phyloP scores from a whole-genome alignment of 1,140 invertebrate genomes.

The Hirudo medicinalis region DNA sequence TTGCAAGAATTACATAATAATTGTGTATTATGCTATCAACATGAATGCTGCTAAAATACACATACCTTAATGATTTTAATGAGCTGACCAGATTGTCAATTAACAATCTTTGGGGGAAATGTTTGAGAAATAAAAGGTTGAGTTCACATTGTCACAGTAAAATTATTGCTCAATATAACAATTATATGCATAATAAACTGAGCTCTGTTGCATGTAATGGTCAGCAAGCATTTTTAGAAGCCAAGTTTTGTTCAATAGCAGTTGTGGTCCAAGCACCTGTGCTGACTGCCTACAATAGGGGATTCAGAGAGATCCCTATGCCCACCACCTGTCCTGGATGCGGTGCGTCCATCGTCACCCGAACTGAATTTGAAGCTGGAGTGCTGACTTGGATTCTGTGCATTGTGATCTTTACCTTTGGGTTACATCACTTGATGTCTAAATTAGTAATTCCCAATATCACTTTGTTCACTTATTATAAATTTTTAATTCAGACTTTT shows the following conservation, averaged over 20 bases:
- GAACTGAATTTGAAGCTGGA: conserved; percentile 13
- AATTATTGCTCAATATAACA: too few relatives aligned
- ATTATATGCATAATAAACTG: too few relatives aligned
- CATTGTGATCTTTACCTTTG: conserved; percentile 11
- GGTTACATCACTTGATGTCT: neutral
- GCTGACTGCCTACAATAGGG: neutral
- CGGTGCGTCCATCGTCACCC: conserved; percentile 17
- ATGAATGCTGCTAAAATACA: too few relatives aligned
- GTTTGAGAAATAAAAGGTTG: too few relatives aligned
- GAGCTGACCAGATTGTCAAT: too few relatives aligned
- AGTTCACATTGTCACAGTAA: too few relatives aligned
- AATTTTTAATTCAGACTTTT: conserved; percentile 27
- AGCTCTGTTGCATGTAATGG: too few relatives aligned
- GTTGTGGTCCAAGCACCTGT: conserved; percentile 10
- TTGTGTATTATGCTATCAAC: too few relatives aligned
- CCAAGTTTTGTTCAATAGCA: neutral
- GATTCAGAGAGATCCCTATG: conserved; percentile 11
- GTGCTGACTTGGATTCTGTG: conserved; percentile 20
- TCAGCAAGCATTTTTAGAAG: too few relatives aligned
- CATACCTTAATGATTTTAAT: too few relatives aligned
- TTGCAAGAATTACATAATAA: too few relatives aligned
- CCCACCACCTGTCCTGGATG: conserved; percentile 19
- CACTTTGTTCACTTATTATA: neutral
- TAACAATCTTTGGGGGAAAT: too few relatives aligned
- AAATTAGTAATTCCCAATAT: neutral